Conservation (phyloP, 2,113 vertebrate species). For the Cromileptes altivelis region DNA sequence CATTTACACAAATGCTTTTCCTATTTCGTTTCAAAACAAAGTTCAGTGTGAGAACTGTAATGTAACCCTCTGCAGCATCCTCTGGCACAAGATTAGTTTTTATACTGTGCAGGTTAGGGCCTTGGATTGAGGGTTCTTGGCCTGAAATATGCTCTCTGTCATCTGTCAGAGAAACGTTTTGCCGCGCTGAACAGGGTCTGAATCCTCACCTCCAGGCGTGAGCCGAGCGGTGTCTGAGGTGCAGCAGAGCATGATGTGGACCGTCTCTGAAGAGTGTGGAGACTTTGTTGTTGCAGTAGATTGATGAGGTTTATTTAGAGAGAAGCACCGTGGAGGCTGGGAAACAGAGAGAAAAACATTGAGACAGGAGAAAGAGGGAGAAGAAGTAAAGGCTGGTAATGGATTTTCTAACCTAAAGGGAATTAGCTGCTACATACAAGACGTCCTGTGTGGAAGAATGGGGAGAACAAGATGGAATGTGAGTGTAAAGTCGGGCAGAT, state of each 20-base stretch:
- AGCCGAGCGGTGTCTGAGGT: slow-evolving; percentile 5
- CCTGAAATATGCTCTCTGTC: neutral
- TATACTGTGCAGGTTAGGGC: neutral
- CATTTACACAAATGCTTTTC: neutral
- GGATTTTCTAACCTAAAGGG: slow-evolving; percentile 44
- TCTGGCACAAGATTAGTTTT: slow-evolving; percentile 6
- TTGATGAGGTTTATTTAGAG: slow-evolving; percentile 76
- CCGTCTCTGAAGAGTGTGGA: slow-evolving; percentile 38
- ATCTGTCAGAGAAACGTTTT: slow-evolving; percentile 30
- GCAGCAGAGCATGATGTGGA: slow-evolving; percentile 50
- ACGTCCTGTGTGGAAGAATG: neutral
- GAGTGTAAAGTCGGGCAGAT: neutral
- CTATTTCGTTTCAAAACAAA: neutral
- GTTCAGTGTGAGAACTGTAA: neutral
- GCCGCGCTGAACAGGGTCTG: neutral
- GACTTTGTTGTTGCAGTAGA: slow-evolving; percentile 56
- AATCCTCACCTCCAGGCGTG: slow-evolving; percentile 23
- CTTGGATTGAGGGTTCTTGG: slow-evolving; percentile 19
- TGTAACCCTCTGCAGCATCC: neutral
- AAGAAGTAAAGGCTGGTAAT: slow-evolving; percentile 17
- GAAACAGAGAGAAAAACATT: slow-evolving; percentile 11
- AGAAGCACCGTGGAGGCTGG: slow-evolving; percentile 19
- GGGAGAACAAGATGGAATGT: neutral
- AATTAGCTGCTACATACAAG: slow-evolving; percentile 25
- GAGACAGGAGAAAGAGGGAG: slow-evolving; percentile 20